Conservation (phyloP, 2,888 invertebrate species). For the Notodonta ziczac region DNA sequence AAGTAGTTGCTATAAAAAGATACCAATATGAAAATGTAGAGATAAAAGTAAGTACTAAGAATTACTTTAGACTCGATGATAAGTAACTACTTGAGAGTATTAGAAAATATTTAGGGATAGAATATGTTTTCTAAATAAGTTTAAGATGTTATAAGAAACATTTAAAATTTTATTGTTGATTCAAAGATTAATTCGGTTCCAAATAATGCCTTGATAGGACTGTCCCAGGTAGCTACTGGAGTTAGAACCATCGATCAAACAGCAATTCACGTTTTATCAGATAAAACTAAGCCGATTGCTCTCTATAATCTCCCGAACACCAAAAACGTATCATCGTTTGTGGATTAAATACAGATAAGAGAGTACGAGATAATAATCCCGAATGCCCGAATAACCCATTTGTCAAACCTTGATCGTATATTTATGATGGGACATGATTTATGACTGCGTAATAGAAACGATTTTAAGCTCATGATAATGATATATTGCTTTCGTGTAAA, state of each 20-base stretch:
- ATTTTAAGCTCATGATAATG: slow-evolving; percentile 16
- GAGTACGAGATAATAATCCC: slow-evolving; percentile 13
- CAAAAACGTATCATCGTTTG: slow-evolving; percentile 42
- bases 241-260: slow-evolving; percentile 58
- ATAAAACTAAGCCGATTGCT: slow-evolving; percentile 67
- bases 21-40: too few species aligned
- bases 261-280: slow-evolving; percentile 61
- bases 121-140: neutral
- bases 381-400: neutral
- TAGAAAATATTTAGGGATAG: neutral
- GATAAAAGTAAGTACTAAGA: too few species aligned
- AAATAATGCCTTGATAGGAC: neutral
- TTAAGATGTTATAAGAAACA: slow-evolving; percentile 1
- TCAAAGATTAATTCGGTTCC: neutral
- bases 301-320: slow-evolving; percentile 59
- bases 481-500: slow-evolving; percentile 12
- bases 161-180: too few species aligned
- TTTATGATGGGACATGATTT: slow-evolving; percentile 15
- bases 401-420: slow-evolving; percentile 15
- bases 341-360: slow-evolving; percentile 25
- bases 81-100: slow-evolving; percentile 1
- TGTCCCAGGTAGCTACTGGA: slow-evolving; percentile 9
- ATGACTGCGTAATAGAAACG: slow-evolving; percentile 20
- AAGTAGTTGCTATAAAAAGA: neutral
- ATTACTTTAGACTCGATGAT: too few species aligned